These are phyloP conservation scores for Hemiscyllium ocellatum DNA, from an alignment of 2,113 vertebrate genomes.

Conservation along the genomic window DNA sequence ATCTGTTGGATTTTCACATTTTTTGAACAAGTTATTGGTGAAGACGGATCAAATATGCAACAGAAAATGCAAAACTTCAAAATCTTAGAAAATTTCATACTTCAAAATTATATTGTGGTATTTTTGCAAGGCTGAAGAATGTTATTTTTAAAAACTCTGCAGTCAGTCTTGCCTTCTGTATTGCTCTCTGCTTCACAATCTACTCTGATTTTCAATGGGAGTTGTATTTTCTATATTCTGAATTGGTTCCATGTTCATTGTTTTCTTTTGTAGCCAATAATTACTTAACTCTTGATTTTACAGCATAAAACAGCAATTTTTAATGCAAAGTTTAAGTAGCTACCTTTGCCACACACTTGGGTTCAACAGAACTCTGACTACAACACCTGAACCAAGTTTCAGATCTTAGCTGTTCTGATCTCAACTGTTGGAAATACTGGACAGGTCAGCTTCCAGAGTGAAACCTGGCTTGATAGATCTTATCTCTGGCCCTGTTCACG, in stretches of 20 bases:
- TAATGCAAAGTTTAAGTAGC: not conserved
- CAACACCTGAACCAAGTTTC: too few relatives aligned
- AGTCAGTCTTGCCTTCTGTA: not conserved
- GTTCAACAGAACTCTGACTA: not conserved
- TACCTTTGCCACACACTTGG: not conserved
- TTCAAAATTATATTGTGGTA: not conserved
- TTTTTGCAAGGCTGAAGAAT: not conserved
- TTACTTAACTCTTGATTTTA: not conserved
- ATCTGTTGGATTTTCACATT: not conserved
- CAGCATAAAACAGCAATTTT: not conserved
- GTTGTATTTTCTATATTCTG: not conserved
- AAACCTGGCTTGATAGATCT: too few relatives aligned
- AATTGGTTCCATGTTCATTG: not conserved
- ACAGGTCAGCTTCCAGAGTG: too few relatives aligned
- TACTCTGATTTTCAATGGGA: not conserved
- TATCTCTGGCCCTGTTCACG: too few relatives aligned
- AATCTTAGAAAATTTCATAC: not conserved
- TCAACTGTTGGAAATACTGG: too few relatives aligned
- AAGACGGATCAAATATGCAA: not conserved
- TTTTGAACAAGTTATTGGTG: not conserved
- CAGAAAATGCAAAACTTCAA: not conserved
- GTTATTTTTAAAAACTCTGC: not conserved
- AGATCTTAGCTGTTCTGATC: not conserved
- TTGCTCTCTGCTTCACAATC: not conserved
- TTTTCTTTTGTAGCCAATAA: not conserved